Base-by-base conservation (phyloP, 2,888 invertebrate species). In the Microctonus aethiopoides region DNA sequence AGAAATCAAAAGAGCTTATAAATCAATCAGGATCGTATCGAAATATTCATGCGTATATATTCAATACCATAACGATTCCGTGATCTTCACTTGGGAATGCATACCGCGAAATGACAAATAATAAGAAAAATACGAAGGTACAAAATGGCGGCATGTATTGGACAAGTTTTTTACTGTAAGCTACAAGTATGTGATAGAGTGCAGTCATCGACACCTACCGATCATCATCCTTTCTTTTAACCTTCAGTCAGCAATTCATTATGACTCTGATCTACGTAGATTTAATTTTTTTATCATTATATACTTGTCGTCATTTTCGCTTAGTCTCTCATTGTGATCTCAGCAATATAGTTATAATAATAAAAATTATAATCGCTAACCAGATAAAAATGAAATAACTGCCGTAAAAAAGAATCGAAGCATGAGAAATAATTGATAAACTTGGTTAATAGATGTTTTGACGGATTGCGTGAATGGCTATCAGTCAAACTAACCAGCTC, bases 141-240 rank as follows among this genome's bases (percentile, higher is more conserved):
- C 52, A 52, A 52, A 71, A 71, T 34, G 46, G 57, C 60, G 39
- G 41, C 51, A 34, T 41, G 51, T 32, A 66, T 70, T 32, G 57
- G 63, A 67, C 63, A 67, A 63, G 71, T 68, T 60, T 52, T 66
- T 57, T 62, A 52, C 34, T 60, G 61, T 52, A 16, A 32, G 16
- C 59, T 39, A 51, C n/a, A 32, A 57, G 63, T 68, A 66, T 56
- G 63, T 71, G 68, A 67, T 46, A 52, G 71, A 72, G 76, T 73
- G 76, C n/a, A n/a, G n/a, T 76, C 76, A 76, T 75, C 73, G 76
- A 76, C 76, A 75, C 73, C 71, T 70, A 71, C 72, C 52, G 71
- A 73, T 66, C 68, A 73, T 70, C 68, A 67, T 68, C 29, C 41
- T 46, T 41, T 41, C n/a, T n/a, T n/a, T n/a, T n/a, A n/a, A n/a